Conservation (phyloP, 2,113 vertebrate genomes). For the Sigmodon hispidus region DNA sequence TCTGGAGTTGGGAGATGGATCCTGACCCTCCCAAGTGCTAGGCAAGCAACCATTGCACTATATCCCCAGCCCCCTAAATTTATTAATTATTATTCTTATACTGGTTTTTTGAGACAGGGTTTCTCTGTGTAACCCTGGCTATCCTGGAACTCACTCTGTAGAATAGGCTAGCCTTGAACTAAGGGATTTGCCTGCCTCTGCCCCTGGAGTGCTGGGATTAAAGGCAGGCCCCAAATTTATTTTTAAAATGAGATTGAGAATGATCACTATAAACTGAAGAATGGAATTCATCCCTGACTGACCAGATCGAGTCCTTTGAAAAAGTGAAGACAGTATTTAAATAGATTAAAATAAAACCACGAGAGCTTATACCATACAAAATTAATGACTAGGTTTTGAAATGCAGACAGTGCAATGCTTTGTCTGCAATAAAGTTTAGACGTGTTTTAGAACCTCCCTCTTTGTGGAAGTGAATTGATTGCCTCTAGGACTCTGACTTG, state of each 20-base stretch:
- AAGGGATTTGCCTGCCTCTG: neutral
- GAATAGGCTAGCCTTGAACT: neutral
- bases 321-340: slow-evolving; percentile 38
- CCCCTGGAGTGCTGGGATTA: neutral
- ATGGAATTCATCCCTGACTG: neutral
- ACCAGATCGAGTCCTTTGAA: slow-evolving; percentile 45
- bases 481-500: neutral
- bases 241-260: slow-evolving; percentile 1
- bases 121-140: neutral
- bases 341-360: slow-evolving; percentile 20
- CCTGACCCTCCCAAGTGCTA: neutral
- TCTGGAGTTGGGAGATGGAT: neutral
- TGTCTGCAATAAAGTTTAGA: neutral
- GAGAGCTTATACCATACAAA: slow-evolving; percentile 6
- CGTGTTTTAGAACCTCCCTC: neutral
- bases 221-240: neutral
- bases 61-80: no score
- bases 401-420: neutral
- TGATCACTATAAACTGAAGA: slow-evolving; percentile 19
- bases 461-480: neutral
- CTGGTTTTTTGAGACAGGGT: neutral
- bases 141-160: neutral
- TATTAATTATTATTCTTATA: neutral
- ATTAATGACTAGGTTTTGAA: slow-evolving; percentile 50
- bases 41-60: neutral